These are phyloP conservation scores for Gerris lacustris DNA, from an alignment of 2,888 invertebrate genomes.

Conservation along the genomic window DNA sequence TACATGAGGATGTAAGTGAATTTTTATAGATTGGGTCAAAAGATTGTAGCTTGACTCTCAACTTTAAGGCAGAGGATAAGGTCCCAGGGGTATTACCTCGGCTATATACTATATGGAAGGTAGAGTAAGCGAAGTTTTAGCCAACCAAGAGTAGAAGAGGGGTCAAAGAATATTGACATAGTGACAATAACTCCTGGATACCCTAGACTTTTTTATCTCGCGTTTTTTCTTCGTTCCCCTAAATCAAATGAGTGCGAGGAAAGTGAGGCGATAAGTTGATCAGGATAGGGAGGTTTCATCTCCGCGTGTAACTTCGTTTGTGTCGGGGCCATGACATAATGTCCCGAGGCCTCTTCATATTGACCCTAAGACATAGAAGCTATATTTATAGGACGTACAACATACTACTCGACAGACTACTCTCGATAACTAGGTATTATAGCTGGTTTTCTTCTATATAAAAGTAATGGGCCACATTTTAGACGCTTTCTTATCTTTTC, in stretches of 20 bases:
- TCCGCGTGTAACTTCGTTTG: not conserved
- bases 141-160: not conserved
- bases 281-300: not conserved
- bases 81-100: not conserved
- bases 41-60: not conserved
- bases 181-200: not conserved
- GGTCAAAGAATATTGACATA: not conserved
- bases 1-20: not conserved
- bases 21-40: constrained; percentile 1
- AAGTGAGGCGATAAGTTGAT: constrained; percentile 5
- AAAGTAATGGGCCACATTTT: no score
- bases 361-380: not conserved
- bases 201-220: not conserved
- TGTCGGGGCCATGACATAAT: not conserved
- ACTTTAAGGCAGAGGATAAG: not conserved
- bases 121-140: no score
- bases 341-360: not conserved
- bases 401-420: no score
- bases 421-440: no score
- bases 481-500: no score
- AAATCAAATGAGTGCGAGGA: not conserved
- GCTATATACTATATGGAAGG: no score
- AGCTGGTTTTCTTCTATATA: no score
- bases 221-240: not conserved
- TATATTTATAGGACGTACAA: no score